A percentile compares a stretch with the other conserved stretches of the same genome.
Evolutionary conservation across 2,797 vertebrate genomes (phyloP).

Genomic region (Ctenopoma kingsleyae): DNA sequence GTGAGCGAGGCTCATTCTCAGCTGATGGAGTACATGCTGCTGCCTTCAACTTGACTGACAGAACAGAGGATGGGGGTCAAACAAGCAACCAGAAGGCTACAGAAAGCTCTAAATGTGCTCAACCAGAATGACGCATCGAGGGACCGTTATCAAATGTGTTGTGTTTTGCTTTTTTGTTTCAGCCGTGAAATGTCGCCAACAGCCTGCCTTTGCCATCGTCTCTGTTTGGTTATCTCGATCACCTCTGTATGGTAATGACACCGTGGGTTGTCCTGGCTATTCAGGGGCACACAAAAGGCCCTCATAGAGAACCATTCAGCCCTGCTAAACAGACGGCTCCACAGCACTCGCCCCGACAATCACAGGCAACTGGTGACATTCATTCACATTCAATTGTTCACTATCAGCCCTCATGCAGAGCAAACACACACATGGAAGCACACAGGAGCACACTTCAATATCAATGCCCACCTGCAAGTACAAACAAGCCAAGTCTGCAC

Average conservation of each 20-base stretch:
- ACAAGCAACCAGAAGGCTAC: slow-evolving; percentile 27
- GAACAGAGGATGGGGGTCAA: slow-evolving; percentile 44
- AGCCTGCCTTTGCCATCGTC: not conserved
- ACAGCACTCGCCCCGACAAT: slow-evolving; percentile 61
- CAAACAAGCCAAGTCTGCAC: slow-evolving; percentile 19
- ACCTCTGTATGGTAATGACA: slow-evolving; percentile 37
- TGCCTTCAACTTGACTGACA: slow-evolving; percentile 51
- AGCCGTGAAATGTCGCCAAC: slow-evolving; percentile 18
- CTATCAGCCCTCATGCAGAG: slow-evolving; percentile 51
- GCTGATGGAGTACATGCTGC: slow-evolving; percentile 40
- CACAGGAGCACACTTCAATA: slow-evolving; percentile 41
- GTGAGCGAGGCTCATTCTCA: slow-evolving; percentile 30
- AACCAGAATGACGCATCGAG: slow-evolving; percentile 9
- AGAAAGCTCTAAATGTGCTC: slow-evolving; percentile 9
- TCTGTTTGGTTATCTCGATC: slow-evolving; percentile 42
- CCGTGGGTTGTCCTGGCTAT: slow-evolving; percentile 52
- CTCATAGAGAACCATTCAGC: slow-evolving; percentile 63
- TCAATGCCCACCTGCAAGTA: slow-evolving; percentile 15
- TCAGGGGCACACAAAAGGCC: slow-evolving; percentile 66
- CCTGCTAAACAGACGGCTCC: slow-evolving; percentile 39
- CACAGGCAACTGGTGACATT: slow-evolving; percentile 47
- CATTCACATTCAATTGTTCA: slow-evolving; percentile 61
- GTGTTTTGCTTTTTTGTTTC: slow-evolving; percentile 11
- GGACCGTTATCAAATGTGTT: slow-evolving; percentile 50
- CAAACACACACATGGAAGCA: slow-evolving; percentile 44